Evolutionary conservation across 2,888 invertebrate species (phyloP), one percentile per base, ranked within the genome.

Genomic region (Ischnura elegans): DNA sequence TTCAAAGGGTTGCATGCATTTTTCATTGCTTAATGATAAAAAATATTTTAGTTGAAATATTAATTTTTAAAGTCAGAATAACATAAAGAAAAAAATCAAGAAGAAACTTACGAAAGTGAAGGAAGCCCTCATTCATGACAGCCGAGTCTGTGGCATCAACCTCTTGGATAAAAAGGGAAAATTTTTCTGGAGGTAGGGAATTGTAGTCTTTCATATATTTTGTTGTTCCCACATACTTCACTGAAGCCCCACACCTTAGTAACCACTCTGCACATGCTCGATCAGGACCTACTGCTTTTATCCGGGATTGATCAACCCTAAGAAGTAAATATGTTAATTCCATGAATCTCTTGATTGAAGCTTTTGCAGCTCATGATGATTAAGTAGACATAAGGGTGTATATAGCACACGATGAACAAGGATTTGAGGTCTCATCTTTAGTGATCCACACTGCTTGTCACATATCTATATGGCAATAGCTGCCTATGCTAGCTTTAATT

Each of bases 251-350:
- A 96, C 99, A 99, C 94, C 98, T 97, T 47, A 99, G 96, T 10
- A 99, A 96, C 99, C 99, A 99, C 96, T 99, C 99, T 0, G 99
- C 99, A 96, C 99, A 99, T 5, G 98, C 97, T 93, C 98, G 96
- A 95, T 99, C 98, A 0, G 99, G 97, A 0, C 99, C 99, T 85
- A 99, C 97, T 95, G 96, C 95, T 95, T 97, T 96, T 66, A 98
- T 96, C 66, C 98, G 97, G 0, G 97, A 96, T 3, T 96, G 95
- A 95, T 98, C 98, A 0, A 98, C 97, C 90, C 96, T 96, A 94
- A 47, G 95, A 94, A 76, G 76, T 45, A 94, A 45, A 21, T 47
- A n/a, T n/a, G n/a, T n/a, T n/a, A n/a, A n/a, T n/a, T n/a, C n/a
- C n/a, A n/a, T n/a, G n/a, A n/a, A n/a, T n/a, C n/a, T n/a, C n/a